Evolutionary conservation across 2,888 invertebrate genomes (phyloP), one percentile per base, ranked within the genome.

Genomic region (Aphidoletes aphidimyza): DNA sequence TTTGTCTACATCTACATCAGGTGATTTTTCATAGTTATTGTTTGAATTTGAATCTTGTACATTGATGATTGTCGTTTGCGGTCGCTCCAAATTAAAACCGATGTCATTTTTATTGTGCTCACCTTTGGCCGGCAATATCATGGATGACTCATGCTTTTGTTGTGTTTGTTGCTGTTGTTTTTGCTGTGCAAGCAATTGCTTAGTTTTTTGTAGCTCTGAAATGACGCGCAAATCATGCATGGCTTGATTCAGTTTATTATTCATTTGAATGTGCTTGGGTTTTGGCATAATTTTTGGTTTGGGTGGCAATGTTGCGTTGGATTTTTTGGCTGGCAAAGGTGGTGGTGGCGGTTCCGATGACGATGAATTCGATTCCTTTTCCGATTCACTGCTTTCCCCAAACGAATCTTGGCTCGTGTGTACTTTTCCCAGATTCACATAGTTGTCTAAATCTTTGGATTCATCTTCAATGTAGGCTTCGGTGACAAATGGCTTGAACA

Each of bases 381-480:
- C 81, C 42, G 85, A 85, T 42, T 85, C 85, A 81, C 85, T 85
- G 86, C 91, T 92, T 86, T 91, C 91, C 0, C 91, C 92, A 34
- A 91, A 89, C 0, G 92, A 92, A 85, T 91, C 91, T 88, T 93
- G 93, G 87, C 93, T 94, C 89, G 93, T 93, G 87, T 94, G 94
- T 26, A 93, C 93, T 89, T 93, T 93, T 89, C 94, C 94, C 87
- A 93, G 93, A 86, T 93, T 92, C 87, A 95, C 91, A 87, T 94
- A 93, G 87, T 94, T 93, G 86, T 95, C 94, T 86, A 96, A 95
- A 88, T 94, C 95, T 88, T 94, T 92, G n/a, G 95, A 94, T 88
- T 96, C 96, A 87, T 95, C 95, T 86, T 94, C 94, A 85, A 96
- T 95, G 17, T 93, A 93, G 87, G 94, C 94, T 87, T 95, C 94